Percentiles rank a stretch among this genome's conserved stretches.
Evolutionary conservation across 2,888 invertebrate genomes (phyloP).

Genomic region (Stratiomys singularior): DNA sequence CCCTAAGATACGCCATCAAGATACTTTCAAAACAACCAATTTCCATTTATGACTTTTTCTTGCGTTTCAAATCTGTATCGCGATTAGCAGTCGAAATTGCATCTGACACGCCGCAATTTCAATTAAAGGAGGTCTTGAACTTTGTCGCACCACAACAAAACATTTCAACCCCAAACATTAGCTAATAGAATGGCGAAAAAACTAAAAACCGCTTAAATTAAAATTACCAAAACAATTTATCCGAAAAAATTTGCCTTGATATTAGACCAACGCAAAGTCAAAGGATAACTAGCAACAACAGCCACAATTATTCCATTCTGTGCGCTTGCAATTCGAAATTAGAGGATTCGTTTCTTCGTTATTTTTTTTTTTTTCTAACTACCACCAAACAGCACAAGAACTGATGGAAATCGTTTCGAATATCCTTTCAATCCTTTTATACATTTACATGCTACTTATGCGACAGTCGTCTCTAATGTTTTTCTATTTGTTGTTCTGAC

Average conservation of each 20-base stretch:
- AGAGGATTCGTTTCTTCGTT: no score
- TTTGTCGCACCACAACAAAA: neutral
- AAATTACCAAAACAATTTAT: constrained; percentile 50
- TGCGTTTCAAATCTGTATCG: no score
- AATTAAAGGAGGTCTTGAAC: constrained; percentile 1
- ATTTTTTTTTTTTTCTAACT: neutral
- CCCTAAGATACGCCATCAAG: no score
- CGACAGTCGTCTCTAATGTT: constrained; percentile 32
- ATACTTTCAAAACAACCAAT: no score
- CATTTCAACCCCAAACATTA: constrained; percentile 41
- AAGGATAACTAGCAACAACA: constrained; percentile 6
- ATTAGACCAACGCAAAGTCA: constrained; percentile 18
- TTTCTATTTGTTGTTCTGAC: constrained; percentile 32
- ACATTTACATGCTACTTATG: neutral
- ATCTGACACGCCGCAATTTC: constrained; percentile 27
- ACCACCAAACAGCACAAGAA: neutral
- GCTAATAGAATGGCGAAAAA: constrained; percentile 51
- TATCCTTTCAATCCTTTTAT: constrained; percentile 10
- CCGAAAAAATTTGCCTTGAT: neutral
- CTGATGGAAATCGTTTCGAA: neutral
- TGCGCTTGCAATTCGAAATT: neutral
- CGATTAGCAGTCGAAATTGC: constrained; percentile 12
- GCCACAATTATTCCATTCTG: constrained; percentile 12
- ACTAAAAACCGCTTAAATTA: constrained; percentile 47
- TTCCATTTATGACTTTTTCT: no score